Evolutionary conservation across 1,140 invertebrate species (phyloP).

Genomic region (Bombus sylvicola): DNA sequence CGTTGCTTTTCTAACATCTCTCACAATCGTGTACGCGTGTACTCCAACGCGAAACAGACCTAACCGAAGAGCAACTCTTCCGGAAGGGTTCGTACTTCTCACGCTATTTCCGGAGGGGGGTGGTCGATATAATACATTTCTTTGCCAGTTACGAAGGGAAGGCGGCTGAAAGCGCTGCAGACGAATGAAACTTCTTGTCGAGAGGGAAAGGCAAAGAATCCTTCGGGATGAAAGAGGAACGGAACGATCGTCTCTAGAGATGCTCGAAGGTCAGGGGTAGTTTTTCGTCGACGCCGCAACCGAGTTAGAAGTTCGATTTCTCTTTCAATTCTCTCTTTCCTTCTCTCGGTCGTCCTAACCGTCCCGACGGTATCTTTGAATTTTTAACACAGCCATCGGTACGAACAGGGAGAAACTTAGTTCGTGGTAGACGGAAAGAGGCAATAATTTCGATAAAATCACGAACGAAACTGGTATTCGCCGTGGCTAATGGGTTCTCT

Average conservation of each 20-base stretch:
- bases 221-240: conserved; percentile 24
- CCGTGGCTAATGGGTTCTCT: background rate
- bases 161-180: conserved; percentile 17
- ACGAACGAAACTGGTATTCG: too few species aligned
- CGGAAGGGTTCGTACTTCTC: background rate
- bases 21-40: too few species aligned
- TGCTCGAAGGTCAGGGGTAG: conserved; percentile 62
- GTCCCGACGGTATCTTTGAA: background rate
- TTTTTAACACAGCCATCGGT: conserved; percentile 16
- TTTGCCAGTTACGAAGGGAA: conserved; percentile 2
- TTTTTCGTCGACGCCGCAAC: conserved; percentile 52
- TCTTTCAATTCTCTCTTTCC: conserved; percentile 14
- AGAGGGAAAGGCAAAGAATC: conserved; percentile 55
- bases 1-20: background rate
- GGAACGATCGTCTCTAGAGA: conserved; percentile 45
- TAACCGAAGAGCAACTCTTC: background rate
- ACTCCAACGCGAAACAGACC: background rate
- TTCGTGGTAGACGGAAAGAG: background rate
- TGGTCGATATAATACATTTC: conserved; percentile 32
- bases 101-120: background rate
- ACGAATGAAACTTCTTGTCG: conserved; percentile 54
- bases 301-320: conserved; percentile 40
- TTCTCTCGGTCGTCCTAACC: background rate
- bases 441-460: conserved; percentile 29
- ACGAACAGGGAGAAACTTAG: background rate